Evolutionary conservation across 2,888 invertebrate species (phyloP).

Genomic region (Blera fallax): DNA sequence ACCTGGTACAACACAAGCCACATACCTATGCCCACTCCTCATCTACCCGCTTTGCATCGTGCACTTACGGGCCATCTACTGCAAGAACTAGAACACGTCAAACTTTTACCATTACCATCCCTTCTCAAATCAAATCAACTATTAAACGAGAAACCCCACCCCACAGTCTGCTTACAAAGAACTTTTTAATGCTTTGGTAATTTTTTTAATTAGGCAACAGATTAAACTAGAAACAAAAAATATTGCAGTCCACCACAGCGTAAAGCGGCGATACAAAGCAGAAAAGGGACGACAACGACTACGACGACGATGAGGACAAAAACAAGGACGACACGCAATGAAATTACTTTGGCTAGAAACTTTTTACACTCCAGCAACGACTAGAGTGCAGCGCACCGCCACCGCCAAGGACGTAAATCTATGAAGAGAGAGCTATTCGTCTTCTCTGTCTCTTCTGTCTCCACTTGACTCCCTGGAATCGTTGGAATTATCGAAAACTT

Average conservation of each 20-base stretch:
- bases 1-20: no score
- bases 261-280: not conserved
- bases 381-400: constrained; percentile 10
- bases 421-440: not conserved
- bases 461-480: constrained; percentile 25
- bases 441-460: not conserved
- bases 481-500: constrained; percentile 58
- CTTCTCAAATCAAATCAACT: not conserved
- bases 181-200: constrained; percentile 53
- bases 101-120: constrained; percentile 1
- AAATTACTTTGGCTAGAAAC: constrained; percentile 26
- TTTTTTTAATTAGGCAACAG: constrained; percentile 57
- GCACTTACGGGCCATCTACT: no score
- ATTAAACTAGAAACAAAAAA: constrained; percentile 28
- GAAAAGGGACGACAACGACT: no score
- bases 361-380: not conserved
- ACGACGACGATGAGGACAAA: no score
- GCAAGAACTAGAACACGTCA: not conserved
- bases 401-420: not conserved
- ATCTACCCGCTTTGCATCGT: not conserved
- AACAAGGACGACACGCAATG: constrained; percentile 13
- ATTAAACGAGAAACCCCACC: not conserved
- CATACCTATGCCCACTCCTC: no score
- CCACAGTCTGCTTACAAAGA: constrained; percentile 14
- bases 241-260: not conserved